Evolutionary conservation across 1,140 invertebrate species (phyloP).

Genomic region (Grapholita molesta): DNA sequence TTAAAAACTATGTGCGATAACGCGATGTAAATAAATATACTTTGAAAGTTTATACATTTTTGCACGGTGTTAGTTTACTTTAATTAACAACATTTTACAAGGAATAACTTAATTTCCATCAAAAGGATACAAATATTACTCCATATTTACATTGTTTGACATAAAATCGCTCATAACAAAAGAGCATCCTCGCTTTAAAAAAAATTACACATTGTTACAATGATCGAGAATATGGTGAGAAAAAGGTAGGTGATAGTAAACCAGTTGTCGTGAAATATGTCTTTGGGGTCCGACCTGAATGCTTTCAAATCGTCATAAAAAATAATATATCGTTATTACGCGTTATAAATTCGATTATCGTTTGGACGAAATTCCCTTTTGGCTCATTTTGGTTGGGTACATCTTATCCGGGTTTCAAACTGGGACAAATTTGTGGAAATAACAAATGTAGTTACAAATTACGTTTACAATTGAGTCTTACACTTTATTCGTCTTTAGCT

Average conservation of each 20-base stretch:
- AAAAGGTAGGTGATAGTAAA: neutral
- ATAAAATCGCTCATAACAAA: too few species aligned
- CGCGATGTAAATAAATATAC: neutral
- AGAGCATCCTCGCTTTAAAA: neutral
- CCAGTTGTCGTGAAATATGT: constrained; percentile 21
- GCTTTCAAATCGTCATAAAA: constrained; percentile 28
- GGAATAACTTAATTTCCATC: too few species aligned
- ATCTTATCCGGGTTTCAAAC: neutral
- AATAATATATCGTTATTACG: constrained; percentile 28
- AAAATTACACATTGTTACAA: neutral
- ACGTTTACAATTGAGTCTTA: too few species aligned
- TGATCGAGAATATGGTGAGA: neutral
- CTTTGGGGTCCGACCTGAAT: constrained; percentile 18
- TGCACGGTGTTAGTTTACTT: too few species aligned
- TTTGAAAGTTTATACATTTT: too few species aligned
- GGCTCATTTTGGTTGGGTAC: constrained; percentile 3
- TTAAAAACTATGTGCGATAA: neutral
- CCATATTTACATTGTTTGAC: too few species aligned
- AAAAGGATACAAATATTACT: too few species aligned
- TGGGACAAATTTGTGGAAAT: too few species aligned
- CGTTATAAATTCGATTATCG: constrained; percentile 27
- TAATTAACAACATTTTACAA: too few species aligned
- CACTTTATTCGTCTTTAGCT: too few species aligned
- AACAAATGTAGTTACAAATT: too few species aligned
- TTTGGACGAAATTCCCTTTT: neutral